Base-by-base conservation (phyloP, 2,888 invertebrate species). In the Drosophila meridionalis region DNA sequence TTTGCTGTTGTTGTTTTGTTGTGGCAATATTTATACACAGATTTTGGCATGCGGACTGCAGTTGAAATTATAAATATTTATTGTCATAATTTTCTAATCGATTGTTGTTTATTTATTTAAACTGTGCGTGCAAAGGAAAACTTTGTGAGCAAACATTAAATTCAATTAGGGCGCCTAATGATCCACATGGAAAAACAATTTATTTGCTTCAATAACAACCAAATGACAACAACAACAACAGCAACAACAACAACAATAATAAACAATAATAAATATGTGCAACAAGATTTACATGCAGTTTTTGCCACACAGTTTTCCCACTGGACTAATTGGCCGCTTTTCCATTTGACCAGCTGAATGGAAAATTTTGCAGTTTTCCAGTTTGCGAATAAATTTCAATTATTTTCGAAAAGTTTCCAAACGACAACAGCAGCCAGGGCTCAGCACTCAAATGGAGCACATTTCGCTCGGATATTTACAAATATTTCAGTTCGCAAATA, bases 101-200 rank as follows among this genome's bases (percentile, higher is more conserved):
- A 78, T 82, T 87, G 68, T 71, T 84, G 71, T 75, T 84, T 72
- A 58, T 69, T 80, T 75, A 71, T 71, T 70, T 57, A 77, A 78
- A 69, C 58, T 70, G 38, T 50, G 43, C 26, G 12, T 32, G 56
- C 57, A 68, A 30, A 26, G 48, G 28, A 55, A 61, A 62, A 50
- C 28, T 57, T 42, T 48, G 69, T 59, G 70, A 78, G 61, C 74
- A 69, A 84, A 82, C 66, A 86, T 84, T 66, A 61, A 73, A 85
- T 85, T 82, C 78, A 86, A 86, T 86, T 86, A 82, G 60, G 53
- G 36, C 66, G 57, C 58, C 62, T 85, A 87, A 86, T 85, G 89
- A 78, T 82, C 74, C 89, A 74, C 70, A 84, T 82, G 61, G 47
- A 55, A 66, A 64, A 69, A 48, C 67, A 69, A 77, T 73, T 74